A percentile compares a stretch with the other conserved stretches of the same genome.
Evolutionary conservation across 1,140 invertebrate species (phyloP).

Genomic region (Aradophagus sp.): DNA sequence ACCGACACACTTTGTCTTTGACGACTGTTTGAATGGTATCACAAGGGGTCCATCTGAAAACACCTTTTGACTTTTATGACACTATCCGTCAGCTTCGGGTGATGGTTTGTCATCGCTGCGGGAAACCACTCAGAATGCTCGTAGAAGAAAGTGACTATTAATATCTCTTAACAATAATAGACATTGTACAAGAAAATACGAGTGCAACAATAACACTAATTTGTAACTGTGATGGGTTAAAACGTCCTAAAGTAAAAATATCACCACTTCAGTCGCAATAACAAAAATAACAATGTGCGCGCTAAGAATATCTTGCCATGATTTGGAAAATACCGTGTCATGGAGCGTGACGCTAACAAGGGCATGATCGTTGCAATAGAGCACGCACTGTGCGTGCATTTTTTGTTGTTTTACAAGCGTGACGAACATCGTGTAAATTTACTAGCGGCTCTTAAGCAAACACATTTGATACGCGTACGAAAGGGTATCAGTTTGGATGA

Average conservation of each 20-base stretch:
- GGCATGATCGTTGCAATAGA: slow-evolving; percentile 49
- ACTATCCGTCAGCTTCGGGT: slow-evolving; percentile 62
- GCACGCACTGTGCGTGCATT: slow-evolving; percentile 47
- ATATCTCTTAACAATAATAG: slow-evolving; percentile 31
- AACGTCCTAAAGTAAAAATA: slow-evolving; percentile 27
- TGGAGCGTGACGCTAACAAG: slow-evolving; percentile 54
- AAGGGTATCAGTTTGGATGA: slow-evolving; percentile 67
- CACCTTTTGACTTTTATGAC: slow-evolving; percentile 57
- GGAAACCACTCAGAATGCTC: slow-evolving; percentile 50
- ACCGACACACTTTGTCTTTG: not conserved
- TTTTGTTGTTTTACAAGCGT: slow-evolving; percentile 56
- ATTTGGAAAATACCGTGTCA: slow-evolving; percentile 52
- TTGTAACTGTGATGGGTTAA: slow-evolving; percentile 26
- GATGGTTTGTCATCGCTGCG: slow-evolving; percentile 42
- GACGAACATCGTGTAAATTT: slow-evolving; percentile 56
- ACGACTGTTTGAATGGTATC: slow-evolving; percentile 8
- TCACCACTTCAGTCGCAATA: not conserved
- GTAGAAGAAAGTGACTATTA: slow-evolving; percentile 36
- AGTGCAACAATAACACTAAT: slow-evolving; percentile 28
- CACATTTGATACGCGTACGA: slow-evolving; percentile 62
- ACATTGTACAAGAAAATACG: slow-evolving; percentile 14
- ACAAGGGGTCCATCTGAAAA: slow-evolving; percentile 20
- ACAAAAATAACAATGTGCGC: slow-evolving; percentile 28
- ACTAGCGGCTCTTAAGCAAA: slow-evolving; percentile 56
- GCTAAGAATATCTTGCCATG: slow-evolving; percentile 45